Evolutionary conservation across 1,140 invertebrate species (phyloP).

Genomic region (Macrocentrus cingulum): DNA sequence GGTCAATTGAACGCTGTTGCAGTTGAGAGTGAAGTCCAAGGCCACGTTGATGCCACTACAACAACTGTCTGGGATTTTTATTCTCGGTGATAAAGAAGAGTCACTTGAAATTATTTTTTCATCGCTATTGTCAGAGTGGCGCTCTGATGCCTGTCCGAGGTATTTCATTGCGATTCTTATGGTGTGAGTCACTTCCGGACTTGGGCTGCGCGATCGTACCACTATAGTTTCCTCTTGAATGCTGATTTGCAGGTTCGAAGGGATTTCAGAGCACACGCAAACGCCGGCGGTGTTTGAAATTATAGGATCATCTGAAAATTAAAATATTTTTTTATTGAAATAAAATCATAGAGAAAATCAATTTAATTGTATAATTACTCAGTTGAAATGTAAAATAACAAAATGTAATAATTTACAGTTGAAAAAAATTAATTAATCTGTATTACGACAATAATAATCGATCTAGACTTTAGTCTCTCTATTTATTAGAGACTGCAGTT

Average conservation of each 20-base stretch:
- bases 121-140: background rate
- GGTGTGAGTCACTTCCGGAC: slow-evolving; percentile 50
- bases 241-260: slow-evolving; percentile 40
- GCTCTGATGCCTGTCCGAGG: slow-evolving; percentile 27
- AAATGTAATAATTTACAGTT: no score
- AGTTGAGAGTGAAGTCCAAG: slow-evolving; percentile 50
- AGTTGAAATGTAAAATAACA: no score
- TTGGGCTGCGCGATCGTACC: slow-evolving; percentile 30
- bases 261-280: slow-evolving; percentile 44
- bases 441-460: no score
- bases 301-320: no score
- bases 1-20: slow-evolving; percentile 45
- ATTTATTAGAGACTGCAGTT: no score
- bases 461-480: no score
- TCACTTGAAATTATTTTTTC: slow-evolving; percentile 14
- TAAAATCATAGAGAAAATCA: background rate
- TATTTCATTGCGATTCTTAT: slow-evolving; percentile 52
- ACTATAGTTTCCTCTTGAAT: slow-evolving; percentile 39
- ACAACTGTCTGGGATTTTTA: slow-evolving; percentile 27
- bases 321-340: no score
- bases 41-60: slow-evolving; percentile 39
- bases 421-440: no score
- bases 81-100: background rate
- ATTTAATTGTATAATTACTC: no score
- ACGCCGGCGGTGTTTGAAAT: slow-evolving; percentile 20